phyloP scores from a whole-genome alignment of 2,888 invertebrate genomes.

The Agrilus mali region DNA sequence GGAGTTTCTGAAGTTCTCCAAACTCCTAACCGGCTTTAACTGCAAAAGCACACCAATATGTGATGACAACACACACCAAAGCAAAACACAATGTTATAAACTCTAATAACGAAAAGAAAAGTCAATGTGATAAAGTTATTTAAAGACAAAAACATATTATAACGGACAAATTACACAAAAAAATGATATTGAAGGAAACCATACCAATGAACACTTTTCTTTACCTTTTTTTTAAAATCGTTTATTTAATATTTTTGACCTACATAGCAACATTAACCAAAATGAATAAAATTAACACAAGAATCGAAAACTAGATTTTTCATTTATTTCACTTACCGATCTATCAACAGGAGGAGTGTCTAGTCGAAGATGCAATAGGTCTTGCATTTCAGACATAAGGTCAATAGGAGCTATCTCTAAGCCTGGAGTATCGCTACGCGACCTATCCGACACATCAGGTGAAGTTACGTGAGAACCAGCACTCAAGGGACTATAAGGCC shows the following conservation, averaged over 20 bases:
- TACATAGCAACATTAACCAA: constrained; percentile 1
- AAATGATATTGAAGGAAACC: neutral
- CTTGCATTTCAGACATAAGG: constrained; percentile 54
- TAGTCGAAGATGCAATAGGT: constrained; percentile 39
- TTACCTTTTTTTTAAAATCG: neutral
- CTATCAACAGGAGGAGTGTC: constrained; percentile 48
- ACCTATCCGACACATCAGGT: constrained; percentile 36
- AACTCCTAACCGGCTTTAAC: constrained; percentile 48
- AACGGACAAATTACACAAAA: too few relatives aligned
- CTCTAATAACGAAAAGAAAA: too few relatives aligned
- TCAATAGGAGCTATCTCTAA: constrained; percentile 40
- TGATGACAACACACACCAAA: neutral
- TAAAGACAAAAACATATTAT: neutral
- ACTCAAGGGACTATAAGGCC: constrained; percentile 32
- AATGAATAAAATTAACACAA: constrained; percentile 5
- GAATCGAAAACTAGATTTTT: neutral
- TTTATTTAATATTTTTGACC: neutral
- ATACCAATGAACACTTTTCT: neutral
- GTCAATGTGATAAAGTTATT: constrained; percentile 6
- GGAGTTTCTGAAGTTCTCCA: constrained; percentile 41
- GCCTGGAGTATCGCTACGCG: constrained; percentile 30
- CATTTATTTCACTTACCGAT: constrained; percentile 40
- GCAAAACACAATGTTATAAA: constrained; percentile 6
- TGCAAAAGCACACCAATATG: constrained; percentile 26
- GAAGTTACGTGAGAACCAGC: constrained; percentile 41